Base-by-base conservation (phyloP, 1,140 invertebrate species). In the Drosophila arizonae region DNA sequence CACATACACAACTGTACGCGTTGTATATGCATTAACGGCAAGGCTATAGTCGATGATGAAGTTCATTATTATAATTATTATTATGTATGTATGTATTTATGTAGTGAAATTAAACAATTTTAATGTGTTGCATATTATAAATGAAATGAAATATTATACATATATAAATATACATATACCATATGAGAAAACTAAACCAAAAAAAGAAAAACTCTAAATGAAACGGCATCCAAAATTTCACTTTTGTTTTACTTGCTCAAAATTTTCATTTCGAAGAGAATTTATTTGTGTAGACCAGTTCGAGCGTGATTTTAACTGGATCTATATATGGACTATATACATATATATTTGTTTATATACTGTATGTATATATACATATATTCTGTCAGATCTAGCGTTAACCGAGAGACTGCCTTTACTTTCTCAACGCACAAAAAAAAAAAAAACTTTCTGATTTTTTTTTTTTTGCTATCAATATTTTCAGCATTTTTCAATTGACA, bases 71-170 rank as follows among this genome's bases (percentile, higher is more conserved):
- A 70, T 69, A 72, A 80, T 76, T 80, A 80, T 76, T 67, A 80
- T 76, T 80, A 75, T 85, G 77, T 85, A 85, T 72, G 77, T 84
- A 87, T 81, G 82, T 86, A 87, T 86, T 87, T 77, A 74, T 87
- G 84, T 86, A 87, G 82, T 76, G 65, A 81, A 86, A 77, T 61
- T 61, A 24, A 58, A 81, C 57, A 80, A 73, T 72, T 87, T 82
- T 76, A 86, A 86, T 86, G 82, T 86, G 79, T 82, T 86, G 82
- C 81, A 70, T 81, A 81, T 81, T 77, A 76, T 81, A 76, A 87
- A 81, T 62, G 60, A 46, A 46, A 46, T 15, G 9, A 15, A 82
- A 69, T 73, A 66, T 72, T 77, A 81, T 64, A 81, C 48, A 80
- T 71, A 73, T 69, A 62, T 69, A 72, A 46, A 60, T 52, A 68